Evolutionary conservation across 1,140 invertebrate genomes (phyloP), one percentile per base, ranked within the genome.

Genomic region (Drosophila lacertosa): DNA sequence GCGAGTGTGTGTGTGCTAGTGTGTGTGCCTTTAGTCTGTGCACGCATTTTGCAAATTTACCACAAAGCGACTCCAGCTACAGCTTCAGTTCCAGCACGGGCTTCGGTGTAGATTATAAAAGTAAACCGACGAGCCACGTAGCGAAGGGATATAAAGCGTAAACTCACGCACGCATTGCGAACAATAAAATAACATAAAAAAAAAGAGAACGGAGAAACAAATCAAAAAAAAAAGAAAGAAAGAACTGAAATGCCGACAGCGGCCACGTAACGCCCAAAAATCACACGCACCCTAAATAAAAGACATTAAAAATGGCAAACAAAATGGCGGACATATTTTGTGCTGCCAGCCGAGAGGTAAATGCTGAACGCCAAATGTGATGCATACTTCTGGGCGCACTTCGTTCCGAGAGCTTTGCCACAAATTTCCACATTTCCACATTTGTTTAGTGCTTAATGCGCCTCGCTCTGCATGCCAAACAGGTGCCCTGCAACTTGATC

Each of bases 221-320:
- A 57, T 45, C 42, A 60, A 37, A 58, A 71, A 60, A 47, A 35
- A 20, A n/a, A 32, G 29, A 10, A 13, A 5, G 26, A 13, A 4
- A 26, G 32, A 29, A 33, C 44, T 57, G 55, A 67, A 58, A 15
- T 42, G 72, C 60, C 44, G 44, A 64, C 66, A 86, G 58, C 40
- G 63, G 45, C 47, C 57, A 67, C 53, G 42, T 51, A 73, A 29
- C 20, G 39, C 42, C 7, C 58, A 26, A 68, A 68, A 60, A 62
- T 42, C 66, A 71, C 65, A 75, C 66, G 47, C 29, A 39, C 50
- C 24, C 40, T 32, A 48, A 53, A 33, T 65, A 70, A 68, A 77
- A 83, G 72, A 79, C 82, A 86, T 88, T 86, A 86, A 86, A 86
- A 86, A 86, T 86, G 81, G 82, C 81, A 86, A 88, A 88, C 81